Evolutionary conservation across 2,113 vertebrate genomes (phyloP), one percentile per base, ranked within the genome.

Genomic region (Scalopus aquaticus): DNA sequence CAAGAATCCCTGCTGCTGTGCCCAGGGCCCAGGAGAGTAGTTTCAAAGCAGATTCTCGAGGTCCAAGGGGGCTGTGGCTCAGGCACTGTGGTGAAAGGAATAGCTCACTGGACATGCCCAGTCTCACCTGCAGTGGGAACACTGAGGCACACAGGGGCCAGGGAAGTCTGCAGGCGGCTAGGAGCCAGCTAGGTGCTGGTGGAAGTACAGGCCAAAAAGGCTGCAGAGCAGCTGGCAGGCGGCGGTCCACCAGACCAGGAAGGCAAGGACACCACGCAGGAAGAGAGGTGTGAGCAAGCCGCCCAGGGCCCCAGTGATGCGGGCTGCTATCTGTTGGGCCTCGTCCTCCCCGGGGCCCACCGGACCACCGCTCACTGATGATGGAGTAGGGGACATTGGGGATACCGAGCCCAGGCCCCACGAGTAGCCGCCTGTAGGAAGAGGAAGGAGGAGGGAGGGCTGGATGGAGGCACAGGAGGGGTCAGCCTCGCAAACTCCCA

Each of bases 141-240:
- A 22, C 37, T 0, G 44, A 93, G 76, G 73, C 69, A 19, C 67
- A 49, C 44, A 5, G 2, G 11, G 44, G 5, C 74, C 54, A 56
- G 54, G 54, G 8, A 56, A 58, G 28, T 60, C 35, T 42, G 46
- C 30, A 7, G 35, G 58, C 3, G 0, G 51, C 97, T 98, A 99
- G 90, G 98, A 99, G 35, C 98, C 97, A 39, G 98, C 98, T 82
- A 99, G 98, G 96, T 99, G 99, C 98, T 99, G 99, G 97, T 99
- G 99, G 98, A 99, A 99, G 95, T 99, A 99, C 95, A 99, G 98
- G 51, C 99, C 99, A 0, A 99, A 99, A 94, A 99, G 98, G 87
- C 99, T 99, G 97, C 99, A 98, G 97, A 99, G 97, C 2, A 99
- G 97, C 97, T 99, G 99, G 97, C 99, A 99, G 95, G 98, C 98